Conservation (phyloP, 2,797 vertebrate species). For the Aplochiton taeniatus region DNA sequence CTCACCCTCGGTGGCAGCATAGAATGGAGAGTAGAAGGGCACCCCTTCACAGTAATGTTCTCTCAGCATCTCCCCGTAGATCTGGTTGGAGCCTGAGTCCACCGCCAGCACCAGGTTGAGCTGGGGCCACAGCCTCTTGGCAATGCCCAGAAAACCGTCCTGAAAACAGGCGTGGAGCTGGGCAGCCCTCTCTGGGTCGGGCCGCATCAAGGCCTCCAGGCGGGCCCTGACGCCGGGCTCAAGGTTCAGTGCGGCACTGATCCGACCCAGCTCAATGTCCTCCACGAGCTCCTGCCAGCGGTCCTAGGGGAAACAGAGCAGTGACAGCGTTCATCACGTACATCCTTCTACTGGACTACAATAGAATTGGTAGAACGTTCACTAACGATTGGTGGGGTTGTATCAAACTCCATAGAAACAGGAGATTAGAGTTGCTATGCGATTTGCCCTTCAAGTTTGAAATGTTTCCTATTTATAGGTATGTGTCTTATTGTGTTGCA, state of each 20-base stretch:
- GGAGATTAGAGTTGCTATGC: no score
- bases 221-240: constrained; percentile 58
- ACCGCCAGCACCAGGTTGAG: constrained; percentile 84
- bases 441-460: not conserved
- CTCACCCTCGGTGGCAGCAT: constrained; percentile 83
- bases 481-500: no score
- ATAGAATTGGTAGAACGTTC: no score
- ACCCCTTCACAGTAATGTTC: constrained; percentile 82
- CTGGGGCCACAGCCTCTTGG: constrained; percentile 83
- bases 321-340: no score
- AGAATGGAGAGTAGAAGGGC: constrained; percentile 88
- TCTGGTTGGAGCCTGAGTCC: constrained; percentile 79
- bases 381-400: no score
- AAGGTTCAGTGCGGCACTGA: constrained; percentile 69
- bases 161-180: constrained; percentile 74
- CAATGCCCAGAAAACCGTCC: constrained; percentile 79
- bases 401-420: no score
- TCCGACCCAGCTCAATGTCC: constrained; percentile 77
- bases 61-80: constrained; percentile 80
- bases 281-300: constrained; percentile 77
- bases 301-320: constrained; percentile 36
- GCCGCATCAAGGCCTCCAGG: constrained; percentile 70
- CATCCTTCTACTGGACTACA: no score
- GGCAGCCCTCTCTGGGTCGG: constrained; percentile 73
- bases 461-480: no score